Evolutionary conservation across 2,797 vertebrate species (phyloP).

Genomic region (Miichthys miiuy): DNA sequence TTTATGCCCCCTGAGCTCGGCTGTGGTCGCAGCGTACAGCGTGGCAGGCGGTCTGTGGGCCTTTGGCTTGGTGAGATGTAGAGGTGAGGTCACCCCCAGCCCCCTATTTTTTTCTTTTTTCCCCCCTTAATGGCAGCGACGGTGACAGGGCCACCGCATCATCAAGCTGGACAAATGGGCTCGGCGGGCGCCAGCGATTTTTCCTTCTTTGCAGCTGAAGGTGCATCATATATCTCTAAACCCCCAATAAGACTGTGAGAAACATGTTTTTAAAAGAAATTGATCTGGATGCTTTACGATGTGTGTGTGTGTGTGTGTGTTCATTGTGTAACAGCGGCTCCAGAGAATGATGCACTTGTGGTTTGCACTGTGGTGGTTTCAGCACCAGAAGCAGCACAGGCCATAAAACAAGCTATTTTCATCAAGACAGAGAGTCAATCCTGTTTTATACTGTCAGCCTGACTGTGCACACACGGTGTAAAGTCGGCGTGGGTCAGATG

Average conservation of each 20-base stretch:
- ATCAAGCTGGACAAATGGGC: conserved; percentile 93
- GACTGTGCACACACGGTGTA: conserved; percentile 56
- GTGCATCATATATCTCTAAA: conserved; percentile 96
- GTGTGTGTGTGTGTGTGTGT: conserved; percentile 23
- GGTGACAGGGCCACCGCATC: conserved; percentile 91
- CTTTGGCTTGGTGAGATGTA: conserved; percentile 82
- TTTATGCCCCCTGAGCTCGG: conserved; percentile 88
- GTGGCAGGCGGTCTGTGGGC: conserved; percentile 68
- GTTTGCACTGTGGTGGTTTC: conserved; percentile 49
- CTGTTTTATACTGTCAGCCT: conserved; percentile 42
- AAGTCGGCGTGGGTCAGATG: conserved; percentile 38
- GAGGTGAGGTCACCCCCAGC: conserved; percentile 86
- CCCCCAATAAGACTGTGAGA: conserved; percentile 91
- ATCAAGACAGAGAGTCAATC: conserved; percentile 60
- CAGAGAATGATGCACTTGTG: conserved; percentile 31
- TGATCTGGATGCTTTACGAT: conserved; percentile 92
- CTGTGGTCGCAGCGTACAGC: conserved; percentile 31
- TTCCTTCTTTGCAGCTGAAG: conserved; percentile 92
- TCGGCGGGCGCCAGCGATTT: conserved; percentile 89
- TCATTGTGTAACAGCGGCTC: conserved; percentile 3
- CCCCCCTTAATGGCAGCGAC: conserved; percentile 89
- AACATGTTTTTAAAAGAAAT: conserved; percentile 96
- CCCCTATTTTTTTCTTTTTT: conserved; percentile 26
- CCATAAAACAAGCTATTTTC: conserved; percentile 69
- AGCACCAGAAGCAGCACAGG: conserved; percentile 31